These are phyloP conservation scores for Yponomeuta plumbellus DNA, from an alignment of 2,888 invertebrate genomes.

Conservation along the genomic window DNA sequence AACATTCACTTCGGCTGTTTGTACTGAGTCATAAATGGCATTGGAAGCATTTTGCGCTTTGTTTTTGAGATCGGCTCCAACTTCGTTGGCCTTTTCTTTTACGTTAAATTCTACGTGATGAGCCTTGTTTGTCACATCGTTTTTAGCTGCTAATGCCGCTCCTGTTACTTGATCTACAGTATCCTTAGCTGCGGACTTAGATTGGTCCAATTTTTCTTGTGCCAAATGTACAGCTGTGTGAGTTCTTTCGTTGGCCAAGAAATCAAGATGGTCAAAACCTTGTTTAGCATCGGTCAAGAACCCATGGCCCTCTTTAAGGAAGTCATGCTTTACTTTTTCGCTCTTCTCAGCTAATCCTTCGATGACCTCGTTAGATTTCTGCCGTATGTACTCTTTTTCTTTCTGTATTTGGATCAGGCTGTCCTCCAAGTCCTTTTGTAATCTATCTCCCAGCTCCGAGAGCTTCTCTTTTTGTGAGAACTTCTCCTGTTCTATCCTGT, in stretches of 20 bases:
- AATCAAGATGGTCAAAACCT: conserved; percentile 35
- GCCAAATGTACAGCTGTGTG: conserved; percentile 41
- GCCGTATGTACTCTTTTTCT: conserved; percentile 54
- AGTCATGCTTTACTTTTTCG: conserved; percentile 37
- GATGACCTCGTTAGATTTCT: conserved; percentile 40
- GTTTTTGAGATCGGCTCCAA: conserved; percentile 40
- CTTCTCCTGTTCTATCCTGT: conserved; percentile 63
- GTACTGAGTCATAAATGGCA: conserved; percentile 37
- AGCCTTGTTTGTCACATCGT: conserved; percentile 55
- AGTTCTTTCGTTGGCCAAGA: conserved; percentile 37
- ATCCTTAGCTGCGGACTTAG: conserved; percentile 42
- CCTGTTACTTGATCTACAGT: conserved; percentile 51
- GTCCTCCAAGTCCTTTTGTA: conserved; percentile 44
- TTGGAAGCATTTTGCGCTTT: conserved; percentile 51
- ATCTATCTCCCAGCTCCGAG: conserved; percentile 44
- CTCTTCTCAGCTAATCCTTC: conserved; percentile 44
- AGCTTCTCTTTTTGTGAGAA: conserved; percentile 59
- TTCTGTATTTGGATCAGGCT: conserved; percentile 49
- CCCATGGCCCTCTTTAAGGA: conserved; percentile 41
- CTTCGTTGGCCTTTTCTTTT: conserved; percentile 29
- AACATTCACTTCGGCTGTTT: conserved; percentile 3
- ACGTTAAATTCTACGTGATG: conserved; percentile 56
- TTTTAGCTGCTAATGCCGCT: conserved; percentile 45
- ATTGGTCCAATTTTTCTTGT: conserved; percentile 41
- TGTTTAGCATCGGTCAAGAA: conserved; percentile 39